A percentile compares a stretch with the other conserved stretches of the same genome.
Evolutionary conservation across 1,140 invertebrate genomes (phyloP).

Genomic region (Lepidurus apus): DNA sequence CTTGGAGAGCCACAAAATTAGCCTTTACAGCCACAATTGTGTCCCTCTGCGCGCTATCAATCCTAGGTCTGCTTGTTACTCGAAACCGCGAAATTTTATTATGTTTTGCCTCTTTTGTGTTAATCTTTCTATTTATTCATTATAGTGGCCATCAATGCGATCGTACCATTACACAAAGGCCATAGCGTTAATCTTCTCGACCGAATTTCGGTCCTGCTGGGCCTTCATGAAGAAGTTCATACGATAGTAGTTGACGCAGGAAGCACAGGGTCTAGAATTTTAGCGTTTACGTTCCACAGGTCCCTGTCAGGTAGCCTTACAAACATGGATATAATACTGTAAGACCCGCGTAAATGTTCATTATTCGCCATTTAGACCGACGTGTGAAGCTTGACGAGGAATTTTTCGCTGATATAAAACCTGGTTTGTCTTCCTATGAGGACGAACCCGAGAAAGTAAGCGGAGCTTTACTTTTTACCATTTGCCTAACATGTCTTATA

Average conservation of each 20-base stretch:
- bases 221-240: slow-evolving; percentile 67
- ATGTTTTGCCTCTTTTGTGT: background rate
- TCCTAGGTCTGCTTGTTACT: background rate
- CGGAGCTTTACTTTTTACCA: slow-evolving; percentile 32
- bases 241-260: slow-evolving; percentile 95
- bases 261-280: slow-evolving; percentile 84
- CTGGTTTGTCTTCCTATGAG: slow-evolving; percentile 80
- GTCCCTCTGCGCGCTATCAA: background rate
- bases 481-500: slow-evolving; percentile 11
- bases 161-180: slow-evolving; percentile 15
- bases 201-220: slow-evolving; percentile 58
- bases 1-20: background rate
- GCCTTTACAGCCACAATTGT: slow-evolving; percentile 2
- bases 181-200: slow-evolving; percentile 46
- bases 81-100: background rate
- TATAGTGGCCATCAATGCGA: slow-evolving; percentile 1
- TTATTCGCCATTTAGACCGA: slow-evolving; percentile 50
- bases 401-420: slow-evolving; percentile 75
- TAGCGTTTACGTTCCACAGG: slow-evolving; percentile 82
- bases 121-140: background rate
- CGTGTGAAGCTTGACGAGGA: slow-evolving; percentile 70
- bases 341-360: slow-evolving; percentile 22
- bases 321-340: background rate
- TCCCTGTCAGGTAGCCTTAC: slow-evolving; percentile 54
- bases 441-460: slow-evolving; percentile 65